Evolutionary conservation across 2,888 invertebrate genomes (phyloP).

Genomic region (Drosophila atroscutellata): DNA sequence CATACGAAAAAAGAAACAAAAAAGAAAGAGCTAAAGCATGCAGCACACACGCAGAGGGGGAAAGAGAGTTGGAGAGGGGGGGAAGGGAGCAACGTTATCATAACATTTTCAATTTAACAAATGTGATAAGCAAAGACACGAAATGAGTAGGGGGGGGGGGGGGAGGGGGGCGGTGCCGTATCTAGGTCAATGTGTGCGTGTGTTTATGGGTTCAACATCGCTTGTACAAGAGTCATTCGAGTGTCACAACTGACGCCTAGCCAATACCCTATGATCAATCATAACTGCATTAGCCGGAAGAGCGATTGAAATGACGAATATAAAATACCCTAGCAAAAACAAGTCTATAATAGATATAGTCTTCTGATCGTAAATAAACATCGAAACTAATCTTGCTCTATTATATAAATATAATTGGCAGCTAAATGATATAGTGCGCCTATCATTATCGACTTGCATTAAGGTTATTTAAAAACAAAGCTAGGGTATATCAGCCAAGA

Average conservation of each 20-base stretch:
- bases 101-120: constrained; percentile 18
- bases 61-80: neutral
- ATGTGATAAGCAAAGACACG: constrained; percentile 29
- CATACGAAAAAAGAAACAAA: constrained; percentile 7
- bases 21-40: constrained; percentile 22
- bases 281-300: constrained; percentile 7
- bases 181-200: constrained; percentile 26
- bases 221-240: constrained; percentile 39
- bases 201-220: constrained; percentile 11
- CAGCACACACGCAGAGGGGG: constrained; percentile 3
- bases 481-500: too few relatives aligned
- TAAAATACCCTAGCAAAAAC: neutral
- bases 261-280: constrained; percentile 19
- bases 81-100: constrained; percentile 25
- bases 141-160: too few relatives aligned
- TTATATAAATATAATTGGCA: too few relatives aligned
- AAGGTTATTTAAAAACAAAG: too few relatives aligned
- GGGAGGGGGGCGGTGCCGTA: neutral
- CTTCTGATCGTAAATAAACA: neutral
- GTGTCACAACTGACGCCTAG: constrained; percentile 27
- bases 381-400: neutral
- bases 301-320: neutral
- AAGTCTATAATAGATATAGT: neutral
- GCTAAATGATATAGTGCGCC: neutral
- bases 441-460: neutral